Base-by-base conservation (phyloP, 1,140 invertebrate species). In the Calosoma granatense region DNA sequence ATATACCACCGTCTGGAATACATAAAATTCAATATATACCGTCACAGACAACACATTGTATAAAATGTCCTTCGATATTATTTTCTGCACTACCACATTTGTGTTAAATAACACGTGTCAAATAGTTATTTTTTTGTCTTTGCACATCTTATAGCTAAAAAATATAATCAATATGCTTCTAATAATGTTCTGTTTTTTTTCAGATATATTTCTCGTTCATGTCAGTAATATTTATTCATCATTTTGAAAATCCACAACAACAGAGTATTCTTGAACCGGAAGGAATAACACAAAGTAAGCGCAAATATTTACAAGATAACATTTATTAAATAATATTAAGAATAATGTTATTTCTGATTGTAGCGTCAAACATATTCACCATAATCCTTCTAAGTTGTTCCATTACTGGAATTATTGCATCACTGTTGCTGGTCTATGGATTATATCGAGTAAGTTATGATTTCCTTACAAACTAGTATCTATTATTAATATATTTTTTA, bases 401-500 rank as follows among this genome's bases (percentile, higher is more conserved):
- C 20, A 21, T 53, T 14, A 14, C 23, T 22, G 51, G 51, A 53
- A 53, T 53, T 1, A 22, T 53, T 22, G 2, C 51, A 9, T 53
- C 51, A 22, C 20, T 53, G 11, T 17, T 53, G 1, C 51, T 53
- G 1, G 12, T 53, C 4, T 53, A 21, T 53, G 51, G 51, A 14
- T 53, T 53, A 53, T 53, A 53, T 53, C 9, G 20, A 14, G 51
- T 53, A 53, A 22, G 51, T 6, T 21, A 22, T 53, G 21, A 14
- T 22, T 1, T 22, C 3, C 23, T 1, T 53, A 9, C 14, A 12
- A 20, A 53, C 11, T 12, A 11, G 19, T 17, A 51, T 22, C 20
- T 1, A 22, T 1, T 22, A 22, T 22, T 51, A 51, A 53, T 22
- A 22, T n/a, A 22, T 14, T 22, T n/a, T n/a, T 22, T 4, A 22